Percentiles rank a stretch among this genome's conserved stretches.
These are phyloP conservation scores for Leptopilina clavipes DNA, from an alignment of 1,140 invertebrate genomes.

Conservation along the genomic window DNA sequence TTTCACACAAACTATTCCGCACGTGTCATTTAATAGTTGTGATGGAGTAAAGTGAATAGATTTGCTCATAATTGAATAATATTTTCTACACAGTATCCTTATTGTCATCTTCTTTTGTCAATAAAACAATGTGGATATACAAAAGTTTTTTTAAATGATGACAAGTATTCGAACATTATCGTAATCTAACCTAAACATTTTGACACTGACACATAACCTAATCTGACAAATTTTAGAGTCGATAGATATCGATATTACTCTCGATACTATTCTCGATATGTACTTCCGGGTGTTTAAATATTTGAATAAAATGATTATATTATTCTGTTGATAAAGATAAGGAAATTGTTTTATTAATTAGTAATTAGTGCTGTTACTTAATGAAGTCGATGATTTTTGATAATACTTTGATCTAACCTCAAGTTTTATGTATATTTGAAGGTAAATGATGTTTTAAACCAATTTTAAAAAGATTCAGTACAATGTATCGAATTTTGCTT, in stretches of 20 bases:
- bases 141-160: not conserved
- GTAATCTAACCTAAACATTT: not conserved
- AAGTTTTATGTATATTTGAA: too few relatives aligned
- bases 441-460: too few relatives aligned
- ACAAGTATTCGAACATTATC: not conserved
- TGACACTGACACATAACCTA: slow-evolving; percentile 4
- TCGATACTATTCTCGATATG: too few relatives aligned
- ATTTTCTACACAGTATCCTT: not conserved
- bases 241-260: not conserved
- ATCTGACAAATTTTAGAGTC: not conserved
- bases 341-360: too few relatives aligned
- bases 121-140: not conserved
- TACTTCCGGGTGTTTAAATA: not conserved
- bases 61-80: not conserved
- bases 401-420: too few relatives aligned
- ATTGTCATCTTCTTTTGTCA: not conserved
- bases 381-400: too few relatives aligned
- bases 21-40: not conserved
- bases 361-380: too few relatives aligned
- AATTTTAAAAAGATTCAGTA: too few relatives aligned
- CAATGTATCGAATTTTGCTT: too few relatives aligned
- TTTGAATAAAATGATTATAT: too few relatives aligned
- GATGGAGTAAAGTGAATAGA: not conserved
- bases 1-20: not conserved
- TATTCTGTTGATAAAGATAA: too few relatives aligned